Evolutionary conservation across 2,113 vertebrate genomes (phyloP).

Genomic region (Ursus arctos): DNA sequence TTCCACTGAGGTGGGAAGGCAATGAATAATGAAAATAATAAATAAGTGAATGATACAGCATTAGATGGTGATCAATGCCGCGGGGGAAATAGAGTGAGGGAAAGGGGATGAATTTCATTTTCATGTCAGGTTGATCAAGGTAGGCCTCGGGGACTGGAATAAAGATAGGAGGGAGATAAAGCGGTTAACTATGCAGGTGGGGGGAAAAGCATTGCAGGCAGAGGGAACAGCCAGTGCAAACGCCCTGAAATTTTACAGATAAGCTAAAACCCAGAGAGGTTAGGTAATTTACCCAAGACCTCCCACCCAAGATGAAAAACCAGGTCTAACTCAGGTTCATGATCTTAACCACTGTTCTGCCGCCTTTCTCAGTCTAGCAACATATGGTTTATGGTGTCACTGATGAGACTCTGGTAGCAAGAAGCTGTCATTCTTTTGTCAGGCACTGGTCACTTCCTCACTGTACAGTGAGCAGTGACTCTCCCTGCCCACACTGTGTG

Average conservation of each 20-base stretch:
- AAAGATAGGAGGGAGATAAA: neutral
- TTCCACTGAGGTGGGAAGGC: neutral
- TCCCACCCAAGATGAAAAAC: neutral
- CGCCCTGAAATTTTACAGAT: neutral
- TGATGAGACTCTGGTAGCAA: neutral
- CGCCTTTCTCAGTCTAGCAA: neutral
- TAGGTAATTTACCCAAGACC: neutral
- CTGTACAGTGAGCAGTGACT: too few species aligned
- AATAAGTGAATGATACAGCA: neutral
- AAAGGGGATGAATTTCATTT: neutral
- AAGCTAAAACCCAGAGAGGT: neutral
- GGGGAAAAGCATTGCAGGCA: neutral
- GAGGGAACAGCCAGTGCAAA: neutral
- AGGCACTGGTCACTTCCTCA: neutral
- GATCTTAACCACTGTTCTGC: neutral
- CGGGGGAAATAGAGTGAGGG: fast-evolving
- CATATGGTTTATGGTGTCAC: neutral
- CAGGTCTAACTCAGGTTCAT: neutral
- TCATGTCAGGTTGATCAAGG: neutral
- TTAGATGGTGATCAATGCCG: neutral
- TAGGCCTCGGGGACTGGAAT: neutral
- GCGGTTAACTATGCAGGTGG: fast-evolving
- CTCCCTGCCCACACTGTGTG: neutral
- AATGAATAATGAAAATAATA: neutral
- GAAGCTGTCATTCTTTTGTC: neutral